Percentiles rank a stretch among this genome's conserved stretches.
These are phyloP conservation scores for Flabesymbios commensalis DNA, from an alignment of 2,888 invertebrate genomes.

Conservation along the genomic window DNA sequence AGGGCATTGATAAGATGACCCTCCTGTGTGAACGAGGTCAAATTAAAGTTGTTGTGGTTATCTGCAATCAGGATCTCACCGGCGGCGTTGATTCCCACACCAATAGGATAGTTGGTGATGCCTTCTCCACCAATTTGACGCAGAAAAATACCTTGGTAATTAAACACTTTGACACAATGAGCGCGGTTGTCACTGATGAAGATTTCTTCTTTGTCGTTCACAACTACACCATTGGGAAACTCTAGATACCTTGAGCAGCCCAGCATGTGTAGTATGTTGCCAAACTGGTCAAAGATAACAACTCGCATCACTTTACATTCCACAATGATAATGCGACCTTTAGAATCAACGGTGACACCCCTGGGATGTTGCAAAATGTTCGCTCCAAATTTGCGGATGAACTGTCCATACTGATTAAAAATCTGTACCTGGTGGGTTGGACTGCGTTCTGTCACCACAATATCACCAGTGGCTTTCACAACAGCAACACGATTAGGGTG, in stretches of 20 bases:
- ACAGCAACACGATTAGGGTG: conserved; percentile 99
- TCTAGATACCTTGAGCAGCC: conserved; percentile 82
- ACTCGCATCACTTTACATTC: conserved; percentile 96
- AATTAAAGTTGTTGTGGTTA: conserved; percentile 86
- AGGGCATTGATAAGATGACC: conserved; percentile 96
- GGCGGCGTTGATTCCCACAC: conserved; percentile 95
- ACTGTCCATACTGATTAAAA: conserved; percentile 99
- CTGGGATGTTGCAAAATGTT: conserved; percentile 98
- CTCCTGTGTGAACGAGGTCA: conserved; percentile 86
- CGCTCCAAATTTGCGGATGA: conserved; percentile 98
- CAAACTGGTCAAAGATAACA: conserved; percentile 97
- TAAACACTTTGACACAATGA: conserved; percentile 85
- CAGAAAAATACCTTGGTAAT: neutral
- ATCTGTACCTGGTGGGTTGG: conserved; percentile 97
- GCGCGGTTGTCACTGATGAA: conserved; percentile 99
- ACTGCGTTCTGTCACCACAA: conserved; percentile 93
- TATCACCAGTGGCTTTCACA: conserved; percentile 95
- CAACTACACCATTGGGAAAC: conserved; percentile 99
- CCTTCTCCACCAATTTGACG: conserved; percentile 18
- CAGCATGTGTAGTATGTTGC: conserved; percentile 95
- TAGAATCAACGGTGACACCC: conserved; percentile 97
- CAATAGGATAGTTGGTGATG: conserved; percentile 97
- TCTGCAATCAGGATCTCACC: conserved; percentile 98
- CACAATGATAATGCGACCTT: conserved; percentile 97
- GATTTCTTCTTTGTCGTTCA: conserved; percentile 98